Evolutionary conservation across 35 echinoderm and acorn worm species (phyloP).

Genomic region (Eucidaris tribuloides): DNA sequence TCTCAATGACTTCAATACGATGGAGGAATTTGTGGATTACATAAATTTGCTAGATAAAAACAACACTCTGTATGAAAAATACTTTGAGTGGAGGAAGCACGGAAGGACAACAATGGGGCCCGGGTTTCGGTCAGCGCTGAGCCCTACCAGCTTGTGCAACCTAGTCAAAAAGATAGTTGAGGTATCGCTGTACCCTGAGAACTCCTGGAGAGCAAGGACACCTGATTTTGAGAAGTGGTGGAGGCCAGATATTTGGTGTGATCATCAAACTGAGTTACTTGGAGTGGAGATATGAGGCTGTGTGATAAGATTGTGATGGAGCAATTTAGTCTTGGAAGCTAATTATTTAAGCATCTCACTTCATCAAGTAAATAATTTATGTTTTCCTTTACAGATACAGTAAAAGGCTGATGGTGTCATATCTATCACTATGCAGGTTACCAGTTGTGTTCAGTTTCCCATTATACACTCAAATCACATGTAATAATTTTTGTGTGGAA

Average conservation of each 20-base stretch:
- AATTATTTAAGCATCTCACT: no score
- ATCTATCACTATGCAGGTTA: no score
- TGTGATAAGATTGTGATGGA: no score
- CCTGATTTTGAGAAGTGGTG: slow-evolving; percentile 57
- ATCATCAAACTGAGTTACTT: slow-evolving; percentile 13
- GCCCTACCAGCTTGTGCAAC: slow-evolving; percentile 27
- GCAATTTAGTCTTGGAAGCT: no score
- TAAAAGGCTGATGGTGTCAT: no score
- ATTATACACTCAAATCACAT: no score
- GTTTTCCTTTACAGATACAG: no score
- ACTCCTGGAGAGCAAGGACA: slow-evolving; percentile 19
- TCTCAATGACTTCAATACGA: slow-evolving; percentile 40
- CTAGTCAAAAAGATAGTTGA: slow-evolving; percentile 17
- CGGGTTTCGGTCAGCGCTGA: slow-evolving; percentile 4
- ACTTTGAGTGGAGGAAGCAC: slow-evolving; percentile 53
- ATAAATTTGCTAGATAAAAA: slow-evolving; percentile 46
- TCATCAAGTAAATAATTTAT: no score
- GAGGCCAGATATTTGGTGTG: slow-evolving; percentile 39
- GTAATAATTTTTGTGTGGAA: no score
- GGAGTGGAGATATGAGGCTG: slow-evolving; percentile 12
- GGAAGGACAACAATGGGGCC: slow-evolving; percentile 8
- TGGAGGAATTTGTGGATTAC: slow-evolving; percentile 15
- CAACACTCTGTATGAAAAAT: slow-evolving; percentile 57
- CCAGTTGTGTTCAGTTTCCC: no score
- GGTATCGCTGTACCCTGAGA: slow-evolving; percentile 21